Base-by-base conservation (phyloP, 2,113 vertebrate genomes). In the Albula glossodonta region DNA sequence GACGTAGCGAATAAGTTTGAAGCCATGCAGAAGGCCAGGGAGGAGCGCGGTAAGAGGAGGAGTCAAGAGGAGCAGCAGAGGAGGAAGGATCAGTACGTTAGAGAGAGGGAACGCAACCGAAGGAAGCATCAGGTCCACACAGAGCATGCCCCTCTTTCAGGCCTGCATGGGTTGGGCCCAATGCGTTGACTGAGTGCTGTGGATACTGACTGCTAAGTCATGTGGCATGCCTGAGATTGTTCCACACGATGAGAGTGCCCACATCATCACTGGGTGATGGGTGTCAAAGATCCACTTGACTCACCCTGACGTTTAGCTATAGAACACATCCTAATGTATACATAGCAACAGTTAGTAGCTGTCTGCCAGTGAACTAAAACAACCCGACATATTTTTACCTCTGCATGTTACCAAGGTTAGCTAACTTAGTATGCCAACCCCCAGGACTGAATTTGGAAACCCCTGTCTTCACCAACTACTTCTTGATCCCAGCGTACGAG, bases 21-120 rank as follows among this genome's bases (percentile, higher is more conserved):
- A 96, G 95, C 96, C 93, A 99, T 99, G 98, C 97, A 99, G 93
- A 98, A 95, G 94, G 97, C 97, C 91, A 96, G 98, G 92, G 98
- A 99, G 95, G 98, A 99, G 91, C 96, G 97, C 90, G 98, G 97
- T 93, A 94, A 97, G 90, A 95, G 96, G 93, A 95, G 97, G 93
- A 97, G 96, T 94, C 95, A 90, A 88, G 96, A 98, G 0, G 98
- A 99, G 95, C 97, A 97, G 88, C 96, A 97, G 95, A 97, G 97
- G 95, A 97, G 98, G 95, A 99, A 96, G 94, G 97, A 99, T 83
- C 98, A 99, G 89, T 99, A 94, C 93, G 86, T 97, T 96, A 99
- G 98, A 96, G 98, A 99, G 95, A 96, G 96, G 92, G 98, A 99
- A 93, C 96, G 96, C 96, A 96, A 92, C 93, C 97, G 97, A 93